Conservation (phyloP, 2,888 invertebrate species). For the Drosophila nigritarsus region DNA sequence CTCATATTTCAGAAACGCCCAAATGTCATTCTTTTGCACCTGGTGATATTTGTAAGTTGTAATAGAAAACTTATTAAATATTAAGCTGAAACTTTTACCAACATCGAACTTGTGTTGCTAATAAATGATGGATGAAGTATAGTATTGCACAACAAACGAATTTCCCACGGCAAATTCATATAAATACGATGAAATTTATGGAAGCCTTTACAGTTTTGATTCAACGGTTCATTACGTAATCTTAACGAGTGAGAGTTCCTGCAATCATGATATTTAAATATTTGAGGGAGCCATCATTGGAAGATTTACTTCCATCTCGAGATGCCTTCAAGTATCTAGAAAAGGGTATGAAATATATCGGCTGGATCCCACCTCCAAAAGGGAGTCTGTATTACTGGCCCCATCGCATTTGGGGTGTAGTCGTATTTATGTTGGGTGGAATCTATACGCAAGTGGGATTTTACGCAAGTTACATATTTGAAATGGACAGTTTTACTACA, state of each 20-base stretch:
- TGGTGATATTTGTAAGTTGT: not conserved
- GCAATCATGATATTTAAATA: slow-evolving; percentile 37
- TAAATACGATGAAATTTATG: slow-evolving; percentile 8
- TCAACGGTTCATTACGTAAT: not conserved
- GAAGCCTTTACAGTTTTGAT: slow-evolving; percentile 14
- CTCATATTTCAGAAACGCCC: slow-evolving; percentile 28
- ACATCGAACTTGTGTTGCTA: not conserved
- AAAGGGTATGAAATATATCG: slow-evolving; percentile 33
- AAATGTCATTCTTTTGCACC: slow-evolving; percentile 33
- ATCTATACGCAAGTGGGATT: slow-evolving; percentile 44
- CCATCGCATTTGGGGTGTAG: slow-evolving; percentile 8
- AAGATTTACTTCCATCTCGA: slow-evolving; percentile 27
- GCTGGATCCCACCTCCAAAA: slow-evolving; percentile 31
- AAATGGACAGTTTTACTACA: slow-evolving; percentile 27
- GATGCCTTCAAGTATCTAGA: slow-evolving; percentile 42
- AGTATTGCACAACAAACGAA: not conserved
- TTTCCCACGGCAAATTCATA: slow-evolving; percentile 8
- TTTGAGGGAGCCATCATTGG: slow-evolving; percentile 11
- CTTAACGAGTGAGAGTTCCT: not conserved
- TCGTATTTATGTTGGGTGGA: not conserved
- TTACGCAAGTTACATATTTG: slow-evolving; percentile 32
- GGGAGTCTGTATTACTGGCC: not conserved
- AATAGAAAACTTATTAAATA: not conserved
- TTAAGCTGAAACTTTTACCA: not conserved
- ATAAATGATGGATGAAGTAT: slow-evolving; percentile 8